Evolutionary conservation across 2,797 vertebrate genomes (phyloP).

Genomic region (Vultur gryphus): DNA sequence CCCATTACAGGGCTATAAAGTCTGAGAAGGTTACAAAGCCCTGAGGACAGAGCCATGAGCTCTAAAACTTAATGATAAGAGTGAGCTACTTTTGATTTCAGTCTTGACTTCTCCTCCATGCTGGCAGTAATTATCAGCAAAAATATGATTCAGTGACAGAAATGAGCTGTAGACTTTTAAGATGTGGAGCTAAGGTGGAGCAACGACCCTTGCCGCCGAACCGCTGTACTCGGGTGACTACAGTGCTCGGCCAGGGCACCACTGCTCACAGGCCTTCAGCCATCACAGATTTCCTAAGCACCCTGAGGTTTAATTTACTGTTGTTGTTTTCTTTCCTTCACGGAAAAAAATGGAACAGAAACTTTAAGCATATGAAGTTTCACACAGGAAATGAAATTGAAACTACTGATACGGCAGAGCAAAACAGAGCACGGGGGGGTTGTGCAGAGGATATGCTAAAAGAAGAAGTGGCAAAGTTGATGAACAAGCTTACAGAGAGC

Average conservation of each 20-base stretch:
- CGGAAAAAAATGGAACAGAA: background rate
- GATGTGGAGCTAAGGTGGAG: background rate
- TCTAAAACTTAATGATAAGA: background rate
- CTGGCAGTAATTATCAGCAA: background rate
- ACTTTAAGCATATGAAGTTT: background rate
- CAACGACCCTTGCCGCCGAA: background rate
- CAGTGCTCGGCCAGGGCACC: background rate
- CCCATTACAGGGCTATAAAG: background rate
- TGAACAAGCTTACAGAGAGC: background rate
- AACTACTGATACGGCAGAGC: background rate
- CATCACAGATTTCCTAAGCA: background rate
- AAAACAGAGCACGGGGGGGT: background rate
- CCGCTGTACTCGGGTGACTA: rapidly evolving
- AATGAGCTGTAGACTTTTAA: background rate
- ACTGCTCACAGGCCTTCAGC: background rate
- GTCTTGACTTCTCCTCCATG: background rate
- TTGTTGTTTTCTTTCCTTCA: background rate
- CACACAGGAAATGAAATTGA: constrained; percentile 43
- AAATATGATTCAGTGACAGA: background rate
- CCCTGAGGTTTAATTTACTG: background rate
- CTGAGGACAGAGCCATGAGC: background rate
- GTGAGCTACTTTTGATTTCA: background rate
- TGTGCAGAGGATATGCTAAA: background rate
- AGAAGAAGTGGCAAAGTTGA: constrained; percentile 20
- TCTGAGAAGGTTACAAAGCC: background rate